Evolutionary conservation across 2,888 invertebrate genomes (phyloP), one percentile per base, ranked within the genome.

Genomic region (Colostygia pectinataria): DNA sequence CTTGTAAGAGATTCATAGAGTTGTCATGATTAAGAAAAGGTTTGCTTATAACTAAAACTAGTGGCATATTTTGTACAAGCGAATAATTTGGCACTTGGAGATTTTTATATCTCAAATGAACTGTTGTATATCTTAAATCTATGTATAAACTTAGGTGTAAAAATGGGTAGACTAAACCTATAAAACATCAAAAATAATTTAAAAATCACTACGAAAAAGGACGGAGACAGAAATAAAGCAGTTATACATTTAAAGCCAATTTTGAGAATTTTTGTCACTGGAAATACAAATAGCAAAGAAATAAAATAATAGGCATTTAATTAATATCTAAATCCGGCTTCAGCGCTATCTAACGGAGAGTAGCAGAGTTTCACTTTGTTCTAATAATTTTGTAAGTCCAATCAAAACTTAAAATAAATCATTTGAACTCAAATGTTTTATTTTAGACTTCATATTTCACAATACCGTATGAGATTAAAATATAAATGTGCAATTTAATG

Each of bases 31-130:
- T n/a, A n/a, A n/a, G n/a, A n/a, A n/a, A n/a, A n/a, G 6, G 4
- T 14, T 18, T 13, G 12, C 31, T 15, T 42, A 51, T 42, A 51
- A 39, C 58, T 63, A 59, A 61, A 63, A 56, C 57, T 63, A 72
- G 80, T 79, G 80, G 80, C 83, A 79, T 68, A 61, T 63, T 74
- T 83, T 82, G 74, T 83, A 83, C 78, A 79, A 78, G 72, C 75
- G 72, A 72, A 59, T 53, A 63, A 66, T 83, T 84, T 86, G 84
- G 85, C 83, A 85, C 84, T 66, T 63, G 59, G 80, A 83, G 80
- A 80, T 58, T 71, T 57, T 50, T 29, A 8, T 37, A 24, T 41
- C 36, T 38, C 27, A 10, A 15, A 25, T 28, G 12, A 33, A 38
- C 24, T 18, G 36, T 31, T 20, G 25, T 10, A 4, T 10, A 48